Evolutionary conservation across 2,888 invertebrate genomes (phyloP).

Genomic region (Caenorhabditis doughertyi): DNA sequence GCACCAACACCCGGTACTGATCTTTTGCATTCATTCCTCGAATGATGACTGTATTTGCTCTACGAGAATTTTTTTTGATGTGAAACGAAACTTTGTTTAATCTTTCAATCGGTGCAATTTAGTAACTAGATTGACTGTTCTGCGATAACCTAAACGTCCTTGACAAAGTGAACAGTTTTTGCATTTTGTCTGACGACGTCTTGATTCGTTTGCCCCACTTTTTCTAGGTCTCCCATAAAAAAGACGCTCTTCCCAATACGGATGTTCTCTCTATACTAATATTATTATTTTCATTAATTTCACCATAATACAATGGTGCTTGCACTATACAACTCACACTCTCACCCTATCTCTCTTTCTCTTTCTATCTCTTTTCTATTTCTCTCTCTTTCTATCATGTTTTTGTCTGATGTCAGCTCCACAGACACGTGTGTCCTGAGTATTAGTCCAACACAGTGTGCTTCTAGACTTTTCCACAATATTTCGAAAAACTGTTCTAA

Average conservation of each 20-base stretch:
- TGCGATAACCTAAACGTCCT: slow-evolving; percentile 2
- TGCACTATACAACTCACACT: slow-evolving; percentile 42
- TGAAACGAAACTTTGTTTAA: slow-evolving; percentile 27
- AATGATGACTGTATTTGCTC: slow-evolving; percentile 32
- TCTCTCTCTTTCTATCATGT: slow-evolving; percentile 38
- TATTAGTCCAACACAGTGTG: slow-evolving; percentile 5
- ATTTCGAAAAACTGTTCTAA: not conserved
- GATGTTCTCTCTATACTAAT: too few relatives aligned
- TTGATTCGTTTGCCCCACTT: not conserved
- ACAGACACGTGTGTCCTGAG: slow-evolving; percentile 24
- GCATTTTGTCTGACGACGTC: not conserved
- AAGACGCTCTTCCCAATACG: too few relatives aligned
- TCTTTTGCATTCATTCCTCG: not conserved
- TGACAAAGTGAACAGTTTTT: not conserved
- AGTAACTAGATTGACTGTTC: not conserved
- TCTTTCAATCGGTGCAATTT: slow-evolving; percentile 3
- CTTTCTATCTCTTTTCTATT: not conserved
- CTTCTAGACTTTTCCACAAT: not conserved
- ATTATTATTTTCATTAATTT: slow-evolving; percentile 7
- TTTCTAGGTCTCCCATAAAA: too few relatives aligned
- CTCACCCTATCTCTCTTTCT: slow-evolving; percentile 28
- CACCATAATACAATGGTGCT: not conserved
- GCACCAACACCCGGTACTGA: too few relatives aligned
- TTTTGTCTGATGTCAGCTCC: slow-evolving; percentile 42
- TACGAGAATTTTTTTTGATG: slow-evolving; percentile 8